phyloP scores from a whole-genome alignment of 92 coral and sea anemone genomes.

The Micromussa lordhowensis region DNA sequence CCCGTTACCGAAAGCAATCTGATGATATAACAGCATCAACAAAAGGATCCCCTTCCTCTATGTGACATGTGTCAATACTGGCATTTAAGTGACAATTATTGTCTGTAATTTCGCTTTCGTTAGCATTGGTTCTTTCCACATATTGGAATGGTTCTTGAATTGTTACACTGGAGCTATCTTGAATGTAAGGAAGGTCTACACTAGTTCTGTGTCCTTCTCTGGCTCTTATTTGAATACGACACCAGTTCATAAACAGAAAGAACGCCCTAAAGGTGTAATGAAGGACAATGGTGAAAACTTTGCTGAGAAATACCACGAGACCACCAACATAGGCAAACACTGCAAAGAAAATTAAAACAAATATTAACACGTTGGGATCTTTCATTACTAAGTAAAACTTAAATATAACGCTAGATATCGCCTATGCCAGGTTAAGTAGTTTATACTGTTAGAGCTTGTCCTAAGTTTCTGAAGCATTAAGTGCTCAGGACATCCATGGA shows the following conservation, averaged over 20 bases:
- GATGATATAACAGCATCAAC: constrained; percentile 8
- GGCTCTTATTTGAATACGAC: constrained; percentile 46
- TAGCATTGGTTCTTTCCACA: constrained; percentile 28
- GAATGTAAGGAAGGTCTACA: constrained; percentile 34
- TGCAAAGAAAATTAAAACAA: constrained; percentile 16
- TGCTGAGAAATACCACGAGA: constrained; percentile 89
- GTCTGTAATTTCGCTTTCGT: constrained; percentile 33
- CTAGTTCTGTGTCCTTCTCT: constrained; percentile 68
- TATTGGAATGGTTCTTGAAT: constrained; percentile 67
- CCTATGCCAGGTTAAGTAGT: too few species aligned
- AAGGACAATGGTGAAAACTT: constrained; percentile 78
- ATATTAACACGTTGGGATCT: not conserved
- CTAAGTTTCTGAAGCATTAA: too few species aligned
- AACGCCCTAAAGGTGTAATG: constrained; percentile 80
- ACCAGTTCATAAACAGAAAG: constrained; percentile 71
- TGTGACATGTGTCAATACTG: constrained; percentile 32
- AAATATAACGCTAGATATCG: not conserved
- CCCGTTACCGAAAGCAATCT: not conserved
- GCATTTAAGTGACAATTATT: constrained; percentile 29
- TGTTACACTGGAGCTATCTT: constrained; percentile 11
- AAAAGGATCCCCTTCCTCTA: constrained; percentile 16
- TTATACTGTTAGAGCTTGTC: too few species aligned
- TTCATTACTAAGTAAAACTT: not conserved
- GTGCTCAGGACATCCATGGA: too few species aligned
- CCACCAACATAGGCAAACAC: constrained; percentile 99